phyloP scores from a whole-genome alignment of 1,140 invertebrate genomes.

The Wiebesia pumilae region DNA sequence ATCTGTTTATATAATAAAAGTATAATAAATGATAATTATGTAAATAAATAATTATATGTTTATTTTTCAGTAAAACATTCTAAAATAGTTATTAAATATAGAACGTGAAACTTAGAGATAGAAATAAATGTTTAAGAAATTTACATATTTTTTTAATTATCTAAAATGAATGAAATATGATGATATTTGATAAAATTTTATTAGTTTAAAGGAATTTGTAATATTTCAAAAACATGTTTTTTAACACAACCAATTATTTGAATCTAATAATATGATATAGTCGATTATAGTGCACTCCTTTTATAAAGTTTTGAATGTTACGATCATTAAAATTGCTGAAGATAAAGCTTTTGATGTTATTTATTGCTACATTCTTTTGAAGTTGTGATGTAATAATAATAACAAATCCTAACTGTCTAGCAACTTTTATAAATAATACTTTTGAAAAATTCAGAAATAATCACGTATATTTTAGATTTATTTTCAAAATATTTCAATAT shows the following conservation, averaged over 20 bases:
- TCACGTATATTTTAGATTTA: not conserved
- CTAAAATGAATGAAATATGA: too few relatives aligned
- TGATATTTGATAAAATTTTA: too few relatives aligned
- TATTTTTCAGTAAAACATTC: too few relatives aligned
- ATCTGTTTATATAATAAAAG: too few relatives aligned
- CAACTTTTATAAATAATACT: not conserved
- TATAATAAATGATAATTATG: too few relatives aligned
- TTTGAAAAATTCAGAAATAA: not conserved
- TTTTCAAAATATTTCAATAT: not conserved
- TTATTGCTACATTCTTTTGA: not conserved
- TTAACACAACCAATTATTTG: not conserved
- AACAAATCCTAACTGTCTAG: not conserved
- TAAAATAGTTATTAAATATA: too few relatives aligned
- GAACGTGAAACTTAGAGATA: too few relatives aligned
- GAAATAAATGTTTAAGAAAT: too few relatives aligned
- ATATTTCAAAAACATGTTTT: not conserved
- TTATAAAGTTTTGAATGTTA: not conserved
- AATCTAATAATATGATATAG: not conserved
- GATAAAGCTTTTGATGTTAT: not conserved
- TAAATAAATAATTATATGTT: too few relatives aligned
- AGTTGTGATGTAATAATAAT: not conserved
- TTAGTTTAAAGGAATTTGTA: too few relatives aligned
- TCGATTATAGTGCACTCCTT: not conserved
- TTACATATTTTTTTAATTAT: too few relatives aligned
- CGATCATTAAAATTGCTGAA: not conserved